Evolutionary conservation across 1,140 invertebrate species (phyloP), one percentile per base, ranked within the genome.

Genomic region (Acyrthosiphon pisum): DNA sequence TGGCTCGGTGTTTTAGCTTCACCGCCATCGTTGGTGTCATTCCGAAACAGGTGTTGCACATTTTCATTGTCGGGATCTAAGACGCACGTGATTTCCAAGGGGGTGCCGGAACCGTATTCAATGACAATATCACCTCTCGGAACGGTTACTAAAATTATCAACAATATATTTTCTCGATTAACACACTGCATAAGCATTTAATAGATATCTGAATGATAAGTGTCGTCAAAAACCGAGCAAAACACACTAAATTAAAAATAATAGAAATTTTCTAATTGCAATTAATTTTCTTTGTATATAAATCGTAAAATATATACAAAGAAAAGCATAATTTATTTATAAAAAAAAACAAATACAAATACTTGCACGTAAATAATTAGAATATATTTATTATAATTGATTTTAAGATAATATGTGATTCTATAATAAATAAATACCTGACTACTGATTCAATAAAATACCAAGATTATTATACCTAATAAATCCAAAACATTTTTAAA

Each of bases 51-150:
- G 94, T 96, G 95, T 94, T 94, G 94, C 90, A 96, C 81, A 8
- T 30, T 20, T 23, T 84, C 46, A 76, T 95, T 94, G 14, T 95
- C 95, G 84, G 95, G 94, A 94, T 96, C 95, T 41, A 96, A 94
- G 46, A 95, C 94, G 94, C 96, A 96, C 23, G 94, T 94, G 90
- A 96, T 95, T 94, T 94, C 94, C 91, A 96, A 94, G 1, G 96
- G 94, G 18, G 95, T 94, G n/a, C 96, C 96, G 93, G 95, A 94
- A 30, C 96, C 96, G 93, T 95, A 94, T 93, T 96, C 94, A 23
- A 96, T 89, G 83, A 95, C 94, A 92, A 96, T 96, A 93, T 96
- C 96, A 48, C 96, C 96, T 60, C 94, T 94, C 30, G 96, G 96
- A 94, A 94, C 94, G 8, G 96, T 96, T 93, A 94, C 96, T 96